phyloP scores from a whole-genome alignment of 2,888 invertebrate genomes.

The Sepioteuthis lessoniana region DNA sequence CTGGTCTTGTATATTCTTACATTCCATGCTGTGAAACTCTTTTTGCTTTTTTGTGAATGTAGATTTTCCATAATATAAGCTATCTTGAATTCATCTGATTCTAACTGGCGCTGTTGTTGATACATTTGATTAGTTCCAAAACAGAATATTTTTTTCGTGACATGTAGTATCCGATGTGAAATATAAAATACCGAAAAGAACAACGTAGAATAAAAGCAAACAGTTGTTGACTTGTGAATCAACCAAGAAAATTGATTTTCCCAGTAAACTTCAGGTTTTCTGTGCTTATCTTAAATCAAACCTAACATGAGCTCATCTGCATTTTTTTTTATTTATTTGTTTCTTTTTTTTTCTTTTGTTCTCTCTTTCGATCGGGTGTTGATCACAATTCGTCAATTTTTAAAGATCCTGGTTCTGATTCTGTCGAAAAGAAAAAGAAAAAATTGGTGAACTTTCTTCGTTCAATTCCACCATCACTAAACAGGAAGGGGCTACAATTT shows the following conservation, averaged over 20 bases:
- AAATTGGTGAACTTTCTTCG: background rate
- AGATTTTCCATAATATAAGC: background rate
- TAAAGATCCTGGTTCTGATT: background rate
- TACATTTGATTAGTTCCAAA: background rate
- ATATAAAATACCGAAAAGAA: background rate
- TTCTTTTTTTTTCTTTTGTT: background rate
- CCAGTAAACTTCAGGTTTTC: background rate
- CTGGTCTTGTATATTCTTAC: background rate
- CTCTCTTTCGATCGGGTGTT: background rate
- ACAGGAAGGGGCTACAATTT: background rate
- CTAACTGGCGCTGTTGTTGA: background rate
- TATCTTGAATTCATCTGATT: conserved; percentile 2
- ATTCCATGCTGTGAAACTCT: background rate
- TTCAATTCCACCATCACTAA: background rate
- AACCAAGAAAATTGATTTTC: background rate
- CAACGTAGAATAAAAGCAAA: background rate
- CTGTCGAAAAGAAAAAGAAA: background rate
- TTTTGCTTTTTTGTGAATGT: background rate
- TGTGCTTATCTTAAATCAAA: background rate
- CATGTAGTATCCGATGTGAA: background rate
- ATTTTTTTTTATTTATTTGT: background rate
- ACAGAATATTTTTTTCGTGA: background rate
- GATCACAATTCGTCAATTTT: background rate
- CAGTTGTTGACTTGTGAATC: background rate
- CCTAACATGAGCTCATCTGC: background rate